Conservation (phyloP, 2,113 vertebrate genomes). For the Oxyruncus cristatus region DNA sequence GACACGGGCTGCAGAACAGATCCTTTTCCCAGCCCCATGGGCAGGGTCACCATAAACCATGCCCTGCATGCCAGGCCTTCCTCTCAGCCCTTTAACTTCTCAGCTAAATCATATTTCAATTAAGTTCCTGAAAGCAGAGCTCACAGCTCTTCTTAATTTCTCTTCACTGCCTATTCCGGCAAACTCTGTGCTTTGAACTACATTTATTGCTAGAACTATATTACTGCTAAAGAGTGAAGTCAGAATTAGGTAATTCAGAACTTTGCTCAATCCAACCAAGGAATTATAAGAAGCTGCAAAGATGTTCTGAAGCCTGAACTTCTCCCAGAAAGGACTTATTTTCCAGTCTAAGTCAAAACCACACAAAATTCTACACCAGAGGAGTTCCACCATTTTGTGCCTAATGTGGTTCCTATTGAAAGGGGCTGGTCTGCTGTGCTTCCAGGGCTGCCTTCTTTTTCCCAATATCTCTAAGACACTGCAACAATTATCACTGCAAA, state of each 20-base stretch:
- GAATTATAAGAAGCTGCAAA: not conserved
- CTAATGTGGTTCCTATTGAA: not conserved
- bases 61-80: not conserved
- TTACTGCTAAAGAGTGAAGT: not conserved
- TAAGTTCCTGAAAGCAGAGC: not conserved
- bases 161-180: not conserved
- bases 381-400: not conserved
- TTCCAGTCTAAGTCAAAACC: not conserved
- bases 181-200: not conserved
- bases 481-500: not conserved
- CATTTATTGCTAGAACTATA: not conserved
- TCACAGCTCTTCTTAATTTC: not conserved
- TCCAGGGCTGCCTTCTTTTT: not conserved
- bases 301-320: not conserved
- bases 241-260: not conserved
- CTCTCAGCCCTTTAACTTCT: not conserved
- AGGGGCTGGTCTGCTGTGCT: not conserved
- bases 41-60: not conserved
- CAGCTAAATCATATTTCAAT: not conserved
- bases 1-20: slow-evolving; percentile 21
- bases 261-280: not conserved
- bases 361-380: not conserved
- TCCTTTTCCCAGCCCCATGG: not conserved
- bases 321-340: not conserved
- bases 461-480: not conserved